Evolutionary conservation across 1,140 invertebrate species (phyloP).

Genomic region (Meloidogyne exigua): DNA sequence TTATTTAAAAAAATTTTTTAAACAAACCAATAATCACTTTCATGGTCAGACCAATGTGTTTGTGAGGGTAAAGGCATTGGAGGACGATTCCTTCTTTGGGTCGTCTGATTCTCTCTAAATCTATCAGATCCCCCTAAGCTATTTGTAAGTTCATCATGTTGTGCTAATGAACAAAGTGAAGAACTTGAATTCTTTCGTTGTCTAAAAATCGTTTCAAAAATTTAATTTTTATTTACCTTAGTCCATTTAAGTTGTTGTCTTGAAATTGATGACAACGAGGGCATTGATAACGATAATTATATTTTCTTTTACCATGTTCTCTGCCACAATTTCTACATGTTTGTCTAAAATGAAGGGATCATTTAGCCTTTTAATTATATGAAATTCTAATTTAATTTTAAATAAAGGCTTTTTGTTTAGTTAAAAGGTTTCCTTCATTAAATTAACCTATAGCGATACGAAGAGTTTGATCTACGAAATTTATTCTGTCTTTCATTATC

Average conservation of each 20-base stretch:
- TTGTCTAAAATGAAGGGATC: background rate
- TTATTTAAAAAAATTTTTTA: no score
- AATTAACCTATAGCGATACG: slow-evolving; percentile 19
- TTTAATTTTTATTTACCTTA: background rate
- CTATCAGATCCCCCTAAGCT: background rate
- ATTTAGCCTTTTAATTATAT: no score
- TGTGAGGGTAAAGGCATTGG: background rate
- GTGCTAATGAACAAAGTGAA: slow-evolving; percentile 12
- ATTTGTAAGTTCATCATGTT: slow-evolving; percentile 7
- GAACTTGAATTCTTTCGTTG: slow-evolving; percentile 8
- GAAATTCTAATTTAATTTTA: no score
- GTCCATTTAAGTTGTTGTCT: background rate
- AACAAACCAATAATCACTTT: slow-evolving; percentile 13
- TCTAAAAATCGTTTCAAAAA: background rate
- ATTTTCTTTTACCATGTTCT: background rate
- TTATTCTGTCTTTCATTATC: background rate
- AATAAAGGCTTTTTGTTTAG: no score
- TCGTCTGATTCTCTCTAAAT: background rate
- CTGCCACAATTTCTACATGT: slow-evolving; percentile 18
- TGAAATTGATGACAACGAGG: slow-evolving; percentile 5
- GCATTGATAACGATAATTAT: slow-evolving; percentile 19
- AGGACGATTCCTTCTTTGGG: background rate
- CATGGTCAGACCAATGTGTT: slow-evolving; percentile 12
- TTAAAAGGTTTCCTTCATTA: no score
- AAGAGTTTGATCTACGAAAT: slow-evolving; percentile 15